These are phyloP conservation scores for Alligator mississippiensis DNA, from an alignment of 2,113 vertebrate genomes.

Conservation along the genomic window DNA sequence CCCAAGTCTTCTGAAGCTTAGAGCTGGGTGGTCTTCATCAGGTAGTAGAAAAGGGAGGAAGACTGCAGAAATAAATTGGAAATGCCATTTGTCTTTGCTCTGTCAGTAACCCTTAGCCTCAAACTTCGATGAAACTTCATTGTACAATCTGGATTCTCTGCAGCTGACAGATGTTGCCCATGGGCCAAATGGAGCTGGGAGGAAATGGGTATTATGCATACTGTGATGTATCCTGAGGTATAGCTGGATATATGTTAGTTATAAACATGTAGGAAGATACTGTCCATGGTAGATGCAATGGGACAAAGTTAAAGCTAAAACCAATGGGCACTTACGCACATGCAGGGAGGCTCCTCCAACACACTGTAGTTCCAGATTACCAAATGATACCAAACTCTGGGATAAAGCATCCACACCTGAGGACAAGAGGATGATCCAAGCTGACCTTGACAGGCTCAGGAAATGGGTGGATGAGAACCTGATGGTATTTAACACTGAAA, in stretches of 20 bases:
- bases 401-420: too few relatives aligned
- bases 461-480: too few relatives aligned
- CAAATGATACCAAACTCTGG: too few relatives aligned
- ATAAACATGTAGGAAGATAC: background rate
- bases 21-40: background rate
- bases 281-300: background rate
- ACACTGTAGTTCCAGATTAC: too few relatives aligned
- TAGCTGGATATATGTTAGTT: background rate
- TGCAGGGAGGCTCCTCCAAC: too few relatives aligned
- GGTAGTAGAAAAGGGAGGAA: background rate
- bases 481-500: too few relatives aligned
- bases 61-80: conserved; percentile 5
- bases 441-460: too few relatives aligned
- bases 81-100: background rate
- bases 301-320: background rate
- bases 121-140: background rate
- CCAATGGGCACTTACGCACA: background rate
- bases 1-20: background rate
- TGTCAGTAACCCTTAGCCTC: background rate
- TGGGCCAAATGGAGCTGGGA: background rate
- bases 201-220: background rate
- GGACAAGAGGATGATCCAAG: too few relatives aligned
- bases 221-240: background rate
- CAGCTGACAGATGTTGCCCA: conserved; percentile 27
- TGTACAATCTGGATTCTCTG: background rate